phyloP scores from a whole-genome alignment of 2,797 vertebrate species.

The Sebastes diaconus region DNA sequence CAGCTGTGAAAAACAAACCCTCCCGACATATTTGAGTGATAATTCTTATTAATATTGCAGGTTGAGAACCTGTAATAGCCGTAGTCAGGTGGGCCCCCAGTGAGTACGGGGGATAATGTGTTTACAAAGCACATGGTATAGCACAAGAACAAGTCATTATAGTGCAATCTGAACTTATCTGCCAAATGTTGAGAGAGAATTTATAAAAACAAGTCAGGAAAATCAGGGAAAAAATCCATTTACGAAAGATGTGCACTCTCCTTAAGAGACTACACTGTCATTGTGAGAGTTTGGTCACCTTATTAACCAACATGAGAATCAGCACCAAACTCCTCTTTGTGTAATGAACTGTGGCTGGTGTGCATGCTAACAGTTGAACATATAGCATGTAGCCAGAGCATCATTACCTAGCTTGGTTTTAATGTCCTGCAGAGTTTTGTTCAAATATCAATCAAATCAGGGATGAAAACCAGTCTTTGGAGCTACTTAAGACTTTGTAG shows the following conservation, averaged over 20 bases:
- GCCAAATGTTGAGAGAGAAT: slow-evolving; percentile 61
- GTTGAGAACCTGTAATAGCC: background rate
- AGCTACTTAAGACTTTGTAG: background rate
- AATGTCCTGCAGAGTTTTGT: background rate
- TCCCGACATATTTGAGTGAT: background rate
- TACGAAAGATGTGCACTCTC: slow-evolving; percentile 3
- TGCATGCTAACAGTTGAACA: background rate
- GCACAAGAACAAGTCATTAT: slow-evolving; percentile 59
- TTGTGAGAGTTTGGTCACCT: slow-evolving; percentile 34
- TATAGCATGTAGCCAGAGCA: background rate
- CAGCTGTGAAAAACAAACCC: slow-evolving; percentile 43
- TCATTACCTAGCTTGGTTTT: background rate
- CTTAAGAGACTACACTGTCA: background rate
- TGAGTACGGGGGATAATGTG: slow-evolving; percentile 21
- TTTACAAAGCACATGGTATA: slow-evolving; percentile 65
- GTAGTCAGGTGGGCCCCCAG: slow-evolving; percentile 22
- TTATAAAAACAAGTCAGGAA: slow-evolving; percentile 38
- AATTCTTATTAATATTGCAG: slow-evolving; percentile 42
- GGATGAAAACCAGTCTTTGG: background rate
- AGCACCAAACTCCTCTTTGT: background rate
- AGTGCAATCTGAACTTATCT: slow-evolving; percentile 64
- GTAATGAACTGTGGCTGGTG: background rate
- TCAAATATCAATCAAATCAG: background rate
- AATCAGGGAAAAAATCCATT: slow-evolving; percentile 56
- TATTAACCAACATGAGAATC: too few relatives aligned